Evolutionary conservation across 1,140 invertebrate species (phyloP), one percentile per base, ranked within the genome.

Genomic region (Brachionus paranguensis): DNA sequence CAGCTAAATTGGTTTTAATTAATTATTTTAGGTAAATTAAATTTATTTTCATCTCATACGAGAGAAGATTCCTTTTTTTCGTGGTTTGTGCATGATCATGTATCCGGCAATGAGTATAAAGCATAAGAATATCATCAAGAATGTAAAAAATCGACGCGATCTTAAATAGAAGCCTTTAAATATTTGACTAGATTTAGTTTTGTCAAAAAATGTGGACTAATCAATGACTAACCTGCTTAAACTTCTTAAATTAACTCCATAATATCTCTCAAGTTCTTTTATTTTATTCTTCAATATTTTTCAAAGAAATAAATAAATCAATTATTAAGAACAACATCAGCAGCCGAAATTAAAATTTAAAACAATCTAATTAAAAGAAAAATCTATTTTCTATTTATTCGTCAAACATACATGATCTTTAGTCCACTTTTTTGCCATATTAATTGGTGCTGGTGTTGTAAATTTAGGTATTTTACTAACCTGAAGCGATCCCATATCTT

Each of bases 201-300:
- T 81, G 24, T 17, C 3, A 45, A 53, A 55, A 47, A 79, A 53
- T 0, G 78, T 64, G 72, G 72, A 76, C 72, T 76, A 81, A 64
- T 60, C 24, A 60, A 29, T 14, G 4, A 45, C 78, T 29, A 81
- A 81, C 78, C 78, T 81, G 53, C 78, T 68, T 68, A 81, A 81
- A 68, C 53, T 81, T 45, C 78, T 81, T 81, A 81, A 81, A 64
- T 81, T 53, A 29, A 81, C n/a, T 64, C 78, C 78, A 68, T 81
- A 81, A 37, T 65, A 68, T 81, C 78, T 81, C 60, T 81, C 78
- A 27, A 81, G 53, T 45, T 64, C 37, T 81, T 81, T 81, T 24
- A 81, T 81, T 64, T 68, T 60, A 45, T 81, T 64, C 78, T 81
- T 53, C 37, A 53, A 55, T 60, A 27, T 24, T 60, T 60, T 60